phyloP scores from a whole-genome alignment of 2,113 vertebrate species.

The Macaca mulatta region DNA sequence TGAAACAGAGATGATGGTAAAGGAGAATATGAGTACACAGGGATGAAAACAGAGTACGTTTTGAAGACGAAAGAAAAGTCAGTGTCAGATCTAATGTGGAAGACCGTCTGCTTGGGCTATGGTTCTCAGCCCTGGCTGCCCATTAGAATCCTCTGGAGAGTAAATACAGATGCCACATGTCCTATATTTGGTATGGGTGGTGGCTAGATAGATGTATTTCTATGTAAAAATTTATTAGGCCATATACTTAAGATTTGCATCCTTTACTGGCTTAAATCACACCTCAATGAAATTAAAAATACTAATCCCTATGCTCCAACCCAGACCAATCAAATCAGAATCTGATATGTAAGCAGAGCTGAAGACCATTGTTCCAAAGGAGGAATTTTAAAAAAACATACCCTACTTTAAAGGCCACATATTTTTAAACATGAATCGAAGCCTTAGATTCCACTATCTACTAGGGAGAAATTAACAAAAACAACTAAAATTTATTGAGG shows the following conservation, averaged over 20 bases:
- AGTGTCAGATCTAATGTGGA: background rate
- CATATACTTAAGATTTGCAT: background rate
- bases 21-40: background rate
- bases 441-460: background rate
- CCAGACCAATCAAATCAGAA: background rate
- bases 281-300: background rate
- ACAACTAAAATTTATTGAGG: background rate
- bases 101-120: background rate
- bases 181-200: background rate
- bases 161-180: background rate
- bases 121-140: background rate
- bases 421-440: slow-evolving; percentile 1
- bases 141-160: background rate
- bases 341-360: background rate
- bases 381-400: background rate
- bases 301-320: background rate
- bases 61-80: background rate
- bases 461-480: background rate
- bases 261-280: background rate
- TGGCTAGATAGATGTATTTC: background rate
- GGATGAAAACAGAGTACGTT: background rate
- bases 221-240: background rate
- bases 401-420: background rate
- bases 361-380: background rate
- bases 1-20: background rate